Percentiles rank a stretch among this genome's conserved stretches.
These are phyloP conservation scores for Sterrhoptilus dennistouni DNA, from an alignment of 2,113 vertebrate genomes.

Conservation along the genomic window DNA sequence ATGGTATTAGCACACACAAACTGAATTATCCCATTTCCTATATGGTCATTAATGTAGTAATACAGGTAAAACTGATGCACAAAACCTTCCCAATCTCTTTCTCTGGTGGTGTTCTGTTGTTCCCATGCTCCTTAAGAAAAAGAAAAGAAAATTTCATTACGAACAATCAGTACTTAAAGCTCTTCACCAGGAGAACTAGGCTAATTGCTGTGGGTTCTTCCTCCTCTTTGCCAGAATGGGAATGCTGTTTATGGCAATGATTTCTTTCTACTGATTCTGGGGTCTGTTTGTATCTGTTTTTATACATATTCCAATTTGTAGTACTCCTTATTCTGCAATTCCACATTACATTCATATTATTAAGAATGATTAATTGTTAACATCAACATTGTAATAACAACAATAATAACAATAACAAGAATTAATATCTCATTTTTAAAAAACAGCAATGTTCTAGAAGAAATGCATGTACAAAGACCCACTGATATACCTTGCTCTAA, in stretches of 20 bases:
- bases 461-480: not conserved
- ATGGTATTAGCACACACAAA: not conserved
- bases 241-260: not conserved
- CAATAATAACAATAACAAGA: not conserved
- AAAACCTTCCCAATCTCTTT: not conserved
- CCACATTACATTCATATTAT: not conserved
- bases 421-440: not conserved
- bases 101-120: not conserved
- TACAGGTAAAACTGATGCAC: not conserved
- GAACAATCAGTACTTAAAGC: not conserved
- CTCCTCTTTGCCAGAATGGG: not conserved
- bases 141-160: not conserved
- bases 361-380: not conserved
- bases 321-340: not conserved
- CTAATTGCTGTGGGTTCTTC: not conserved
- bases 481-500: rapidly evolving
- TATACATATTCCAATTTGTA: not conserved
- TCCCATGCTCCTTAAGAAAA: not conserved
- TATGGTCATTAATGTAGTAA: not conserved
- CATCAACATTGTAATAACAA: not conserved
- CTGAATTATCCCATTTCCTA: not conserved
- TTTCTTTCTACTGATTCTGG: not conserved
- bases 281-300: not conserved
- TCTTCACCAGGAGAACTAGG: not conserved
- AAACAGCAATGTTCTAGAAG: not conserved